Evolutionary conservation across 2,797 vertebrate genomes (phyloP).

Genomic region (Natrix natrix): DNA sequence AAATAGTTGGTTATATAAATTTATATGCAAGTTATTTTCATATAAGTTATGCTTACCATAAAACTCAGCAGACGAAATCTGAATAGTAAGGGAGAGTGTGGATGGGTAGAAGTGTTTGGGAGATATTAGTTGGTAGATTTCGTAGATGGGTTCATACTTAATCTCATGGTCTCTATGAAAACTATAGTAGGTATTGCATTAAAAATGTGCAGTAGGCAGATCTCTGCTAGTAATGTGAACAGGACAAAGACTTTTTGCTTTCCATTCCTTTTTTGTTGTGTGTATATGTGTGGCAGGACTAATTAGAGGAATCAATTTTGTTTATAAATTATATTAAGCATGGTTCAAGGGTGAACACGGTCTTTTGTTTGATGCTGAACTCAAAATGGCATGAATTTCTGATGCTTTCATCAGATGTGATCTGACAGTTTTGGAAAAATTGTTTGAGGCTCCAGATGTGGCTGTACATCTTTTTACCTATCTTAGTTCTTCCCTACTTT

Average conservation of each 20-base stretch:
- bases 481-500: not conserved
- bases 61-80: not conserved
- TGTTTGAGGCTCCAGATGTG: not conserved
- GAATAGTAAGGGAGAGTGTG: not conserved
- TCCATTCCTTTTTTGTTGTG: not conserved
- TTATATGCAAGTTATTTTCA: not conserved
- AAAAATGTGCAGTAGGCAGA: not conserved
- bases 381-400: not conserved
- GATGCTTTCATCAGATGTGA: not conserved
- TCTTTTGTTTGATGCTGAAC: not conserved
- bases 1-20: not conserved
- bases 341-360: not conserved
- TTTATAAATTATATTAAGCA: not conserved
- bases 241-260: not conserved
- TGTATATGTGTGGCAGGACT: not conserved
- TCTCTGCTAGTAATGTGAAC: not conserved
- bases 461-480: not conserved
- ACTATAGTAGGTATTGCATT: not conserved
- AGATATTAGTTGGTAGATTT: not conserved
- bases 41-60: not conserved
- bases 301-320: not conserved
- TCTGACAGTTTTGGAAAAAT: not conserved
- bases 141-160: not conserved
- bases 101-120: too few species aligned
- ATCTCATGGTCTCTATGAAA: not conserved